Base-by-base conservation (phyloP, 1,140 invertebrate genomes). In the Schlechtendalia chinensis region DNA sequence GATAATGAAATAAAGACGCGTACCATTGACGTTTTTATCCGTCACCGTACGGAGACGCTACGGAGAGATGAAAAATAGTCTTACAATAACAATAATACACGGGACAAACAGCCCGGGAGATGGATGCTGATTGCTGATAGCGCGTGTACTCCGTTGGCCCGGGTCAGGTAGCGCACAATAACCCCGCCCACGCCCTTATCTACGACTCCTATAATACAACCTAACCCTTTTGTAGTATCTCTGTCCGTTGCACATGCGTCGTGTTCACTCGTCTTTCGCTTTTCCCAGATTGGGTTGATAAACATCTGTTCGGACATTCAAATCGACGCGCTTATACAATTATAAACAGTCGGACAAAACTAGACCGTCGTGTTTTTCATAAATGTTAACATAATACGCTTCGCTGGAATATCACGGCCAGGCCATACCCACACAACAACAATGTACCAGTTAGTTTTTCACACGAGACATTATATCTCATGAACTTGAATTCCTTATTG, bases 111-210 rank as follows among this genome's bases (percentile, higher is more conserved):
- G 27, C 22, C 39, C 16, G 22, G 50, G 67, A 69, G 67, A 69
- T 69, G 67, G 67, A 69, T 24, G 67, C 39, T 27, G 67, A 47
- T 69, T 69, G 32, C 45, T 16, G 67, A 69, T 69, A 69, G 67
- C 24, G 47, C 22, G 24, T n/a, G 65, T 17, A 69, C 67, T 50
- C 27, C 19, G 67, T 69, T 69, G 45, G 67, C 67, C 67, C 47
- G 67, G 67, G 67, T 69, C 67, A 69, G 67, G 67, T 69, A 69
- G 67, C 22, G 67, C 67, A 69, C 67, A 69, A 69, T 69, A 69
- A 69, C 67, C 22, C 67, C 67, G 45, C 67, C 67, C 24, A 69
- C 67, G 22, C 67, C 67, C 67, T 69, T 69, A 69, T 69, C 67
- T 69, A 69, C 67, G 67, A 69, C 67, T 69, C 50, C 45, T 69